Evolutionary conservation across 92 coral and sea anemone genomes (phyloP), one percentile per base, ranked within the genome.

Genomic region (Metridium senile): DNA sequence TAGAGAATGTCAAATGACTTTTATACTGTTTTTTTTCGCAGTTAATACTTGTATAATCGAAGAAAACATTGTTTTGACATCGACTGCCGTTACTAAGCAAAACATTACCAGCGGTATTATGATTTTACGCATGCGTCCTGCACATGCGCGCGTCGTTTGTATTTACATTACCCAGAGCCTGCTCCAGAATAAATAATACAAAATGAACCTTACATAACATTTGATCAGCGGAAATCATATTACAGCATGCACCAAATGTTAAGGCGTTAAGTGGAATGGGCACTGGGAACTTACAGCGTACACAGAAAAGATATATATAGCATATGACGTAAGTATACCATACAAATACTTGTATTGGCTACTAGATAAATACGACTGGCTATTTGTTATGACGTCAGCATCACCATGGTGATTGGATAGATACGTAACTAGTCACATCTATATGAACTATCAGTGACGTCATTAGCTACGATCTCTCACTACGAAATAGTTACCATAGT

Each of bases 151-250:
- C 16, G 29, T 32, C 25, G 32, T 21, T n/a, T 58, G 56, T 73
- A 73, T 73, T 58, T 73, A 73, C 78, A 73, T 73, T 20, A 35
- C 32, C 28, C 68, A 11, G 77, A 54, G 51, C 58, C 78, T 0
- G 68, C 78, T 54, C 68, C 56, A 62, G 68, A 62, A 73, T 73
- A 73, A 73, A 73, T 73, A 73, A 20, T 57, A 62, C 64, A 73
- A 62, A 73, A 73, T 51, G n/a, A n/a, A n/a, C n/a, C n/a, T n/a
- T n/a, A n/a, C n/a, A n/a, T 71, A 58, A 52, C 64, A 10, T 31
- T 62, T 52, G 64, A 34, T 23, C 76, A 52, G 64, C 76, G 47
- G 63, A 2, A 71, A 22, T 27, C 27, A 47, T 7, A 49, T 39
- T 35, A 70, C 29, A 11, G 9, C 54, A 47, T 70, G 74, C 74